These are phyloP conservation scores for Calliopum simillimum DNA, from an alignment of 2,888 invertebrate species.

Conservation along the genomic window DNA sequence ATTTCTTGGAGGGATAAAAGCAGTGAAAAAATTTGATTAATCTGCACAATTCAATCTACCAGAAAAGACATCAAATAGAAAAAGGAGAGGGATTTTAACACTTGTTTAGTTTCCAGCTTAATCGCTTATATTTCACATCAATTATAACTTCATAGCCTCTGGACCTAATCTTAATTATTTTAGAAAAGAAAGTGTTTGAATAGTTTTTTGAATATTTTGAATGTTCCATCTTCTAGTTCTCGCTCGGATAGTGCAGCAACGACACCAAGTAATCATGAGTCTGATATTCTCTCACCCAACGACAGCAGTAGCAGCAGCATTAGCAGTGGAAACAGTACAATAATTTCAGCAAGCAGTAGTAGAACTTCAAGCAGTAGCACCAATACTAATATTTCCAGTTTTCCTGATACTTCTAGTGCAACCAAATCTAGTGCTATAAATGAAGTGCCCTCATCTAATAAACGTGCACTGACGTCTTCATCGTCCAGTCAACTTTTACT, in stretches of 20 bases:
- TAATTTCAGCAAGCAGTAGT: constrained; percentile 52
- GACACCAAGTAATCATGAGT: constrained; percentile 49
- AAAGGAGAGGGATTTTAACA: too few relatives aligned
- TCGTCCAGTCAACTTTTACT: constrained; percentile 1
- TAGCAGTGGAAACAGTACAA: constrained; percentile 56
- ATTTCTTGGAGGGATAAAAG: too few relatives aligned
- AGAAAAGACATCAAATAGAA: too few relatives aligned
- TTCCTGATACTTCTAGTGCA: constrained; percentile 39
- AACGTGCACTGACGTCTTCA: neutral
- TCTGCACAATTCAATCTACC: too few relatives aligned
- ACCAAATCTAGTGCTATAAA: constrained; percentile 24
- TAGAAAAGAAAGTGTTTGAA: neutral
- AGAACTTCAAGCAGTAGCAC: constrained; percentile 53
- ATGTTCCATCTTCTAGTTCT: constrained; percentile 44
- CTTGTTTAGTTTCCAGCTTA: too few relatives aligned
- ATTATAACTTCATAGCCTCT: too few relatives aligned
- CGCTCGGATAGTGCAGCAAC: constrained; percentile 37
- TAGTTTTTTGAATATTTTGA: too few relatives aligned
- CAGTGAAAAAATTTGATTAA: too few relatives aligned
- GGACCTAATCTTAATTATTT: constrained; percentile 4
- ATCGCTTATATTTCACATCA: too few relatives aligned
- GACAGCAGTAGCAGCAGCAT: constrained; percentile 55
- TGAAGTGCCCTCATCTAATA: constrained; percentile 12
- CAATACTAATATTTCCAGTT: constrained; percentile 45
- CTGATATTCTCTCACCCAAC: constrained; percentile 55